These are phyloP conservation scores for Acromyrmex echinatior DNA, from an alignment of 1,140 invertebrate species.

Conservation along the genomic window DNA sequence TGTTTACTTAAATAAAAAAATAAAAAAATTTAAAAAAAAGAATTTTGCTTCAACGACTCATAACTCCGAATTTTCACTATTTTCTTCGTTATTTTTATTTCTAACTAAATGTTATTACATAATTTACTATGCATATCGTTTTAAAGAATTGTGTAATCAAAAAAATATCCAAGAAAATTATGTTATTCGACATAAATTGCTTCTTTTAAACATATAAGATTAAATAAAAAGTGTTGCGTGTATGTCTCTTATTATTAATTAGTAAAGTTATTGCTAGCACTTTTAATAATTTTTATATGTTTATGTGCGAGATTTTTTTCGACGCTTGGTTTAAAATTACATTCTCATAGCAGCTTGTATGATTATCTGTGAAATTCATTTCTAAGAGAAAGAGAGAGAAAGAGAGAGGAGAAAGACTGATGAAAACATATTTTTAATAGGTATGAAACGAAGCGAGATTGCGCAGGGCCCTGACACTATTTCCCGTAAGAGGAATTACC, in stretches of 20 bases:
- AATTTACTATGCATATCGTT: background rate
- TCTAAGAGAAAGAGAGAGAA: conserved; percentile 29
- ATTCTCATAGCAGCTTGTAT: background rate
- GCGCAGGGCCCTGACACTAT: conserved; percentile 18
- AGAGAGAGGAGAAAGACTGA: conserved; percentile 10
- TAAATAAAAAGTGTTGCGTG: background rate
- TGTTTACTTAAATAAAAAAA: background rate
- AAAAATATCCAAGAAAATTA: background rate
- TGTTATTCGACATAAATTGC: background rate
- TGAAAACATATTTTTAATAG: conserved; percentile 50
- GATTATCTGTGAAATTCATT: conserved; percentile 25
- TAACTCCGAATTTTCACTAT: conserved; percentile 11
- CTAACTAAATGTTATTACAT: conserved; percentile 15
- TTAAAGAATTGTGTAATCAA: background rate
- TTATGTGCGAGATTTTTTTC: background rate
- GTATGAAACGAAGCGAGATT: conserved; percentile 55
- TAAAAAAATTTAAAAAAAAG: background rate
- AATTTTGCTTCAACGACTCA: background rate
- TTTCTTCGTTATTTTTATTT: conserved; percentile 12
- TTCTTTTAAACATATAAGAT: background rate
- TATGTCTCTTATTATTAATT: background rate
- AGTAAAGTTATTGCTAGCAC: background rate
- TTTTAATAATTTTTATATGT: conserved; percentile 1
- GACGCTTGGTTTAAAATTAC: background rate
- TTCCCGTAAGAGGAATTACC: conserved; percentile 53